Evolutionary conservation across 2,888 invertebrate species (phyloP).

Genomic region (Pristionchus japonicus): DNA sequence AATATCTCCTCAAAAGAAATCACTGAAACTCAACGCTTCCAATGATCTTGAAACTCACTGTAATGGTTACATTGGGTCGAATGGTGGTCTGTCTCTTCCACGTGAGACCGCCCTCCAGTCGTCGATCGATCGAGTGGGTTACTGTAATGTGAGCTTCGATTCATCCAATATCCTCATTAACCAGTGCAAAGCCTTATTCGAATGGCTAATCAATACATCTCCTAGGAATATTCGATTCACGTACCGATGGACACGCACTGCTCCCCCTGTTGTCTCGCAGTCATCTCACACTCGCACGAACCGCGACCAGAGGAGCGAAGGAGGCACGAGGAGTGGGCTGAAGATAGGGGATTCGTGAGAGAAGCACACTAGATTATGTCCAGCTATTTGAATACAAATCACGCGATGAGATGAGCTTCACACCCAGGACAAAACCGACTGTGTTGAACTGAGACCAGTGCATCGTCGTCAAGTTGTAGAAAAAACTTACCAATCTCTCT

Average conservation of each 20-base stretch:
- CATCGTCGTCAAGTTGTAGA: background rate
- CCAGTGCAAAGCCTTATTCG: too few relatives aligned
- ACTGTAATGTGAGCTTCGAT: background rate
- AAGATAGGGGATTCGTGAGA: too few relatives aligned
- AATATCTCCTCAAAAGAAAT: background rate
- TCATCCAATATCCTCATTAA: background rate
- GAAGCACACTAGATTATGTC: too few relatives aligned
- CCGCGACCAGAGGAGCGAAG: background rate
- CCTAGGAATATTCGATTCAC: background rate
- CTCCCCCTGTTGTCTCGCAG: slow-evolving; percentile 38
- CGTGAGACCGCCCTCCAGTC: background rate
- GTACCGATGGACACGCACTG: background rate
- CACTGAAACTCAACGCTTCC: background rate
- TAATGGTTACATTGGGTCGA: slow-evolving; percentile 32
- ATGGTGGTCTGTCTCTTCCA: slow-evolving; percentile 5
- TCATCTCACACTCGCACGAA: slow-evolving; percentile 7
- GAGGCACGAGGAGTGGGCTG: slow-evolving; percentile 22
- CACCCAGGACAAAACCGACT: background rate
- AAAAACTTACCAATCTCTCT: slow-evolving; percentile 16
- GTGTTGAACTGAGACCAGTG: background rate
- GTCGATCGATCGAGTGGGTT: slow-evolving; percentile 2
- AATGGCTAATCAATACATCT: too few relatives aligned
- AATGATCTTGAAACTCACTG: background rate
- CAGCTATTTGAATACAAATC: too few relatives aligned
- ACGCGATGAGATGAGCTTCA: background rate